A percentile compares a stretch with the other conserved stretches of the same genome.
phyloP scores from a whole-genome alignment of 2,888 invertebrate species.

The Eupithecia abbreviata region DNA sequence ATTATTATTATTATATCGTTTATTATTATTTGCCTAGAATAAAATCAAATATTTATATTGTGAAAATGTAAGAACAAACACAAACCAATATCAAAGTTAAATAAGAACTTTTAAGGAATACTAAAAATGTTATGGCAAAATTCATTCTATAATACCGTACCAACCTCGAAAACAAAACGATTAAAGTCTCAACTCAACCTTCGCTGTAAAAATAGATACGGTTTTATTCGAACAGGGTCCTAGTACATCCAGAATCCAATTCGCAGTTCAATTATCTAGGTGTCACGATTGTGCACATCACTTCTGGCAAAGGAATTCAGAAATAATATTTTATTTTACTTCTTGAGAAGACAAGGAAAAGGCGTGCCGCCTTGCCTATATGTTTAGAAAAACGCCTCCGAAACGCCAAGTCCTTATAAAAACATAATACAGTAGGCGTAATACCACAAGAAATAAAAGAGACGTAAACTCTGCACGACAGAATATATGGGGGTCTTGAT shows the following conservation, averaged over 20 bases:
- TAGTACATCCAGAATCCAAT: constrained; percentile 8
- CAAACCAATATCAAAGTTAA: neutral
- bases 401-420: constrained; percentile 37
- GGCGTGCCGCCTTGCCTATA: constrained; percentile 38
- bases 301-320: constrained; percentile 12
- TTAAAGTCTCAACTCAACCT: neutral
- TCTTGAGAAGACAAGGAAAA: constrained; percentile 41
- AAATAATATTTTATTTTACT: constrained; percentile 32
- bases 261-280: constrained; percentile 19
- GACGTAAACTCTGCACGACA: neutral
- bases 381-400: constrained; percentile 40
- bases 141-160: neutral
- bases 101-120: neutral
- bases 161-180: neutral
- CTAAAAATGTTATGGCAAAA: neutral
- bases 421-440: constrained; percentile 36
- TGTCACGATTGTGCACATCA: constrained; percentile 13
- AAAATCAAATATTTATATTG: neutral
- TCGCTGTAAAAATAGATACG: constrained; percentile 10
- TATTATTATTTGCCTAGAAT: neutral
- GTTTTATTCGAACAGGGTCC: neutral
- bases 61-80: neutral
- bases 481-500: neutral
- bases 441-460: constrained; percentile 12
- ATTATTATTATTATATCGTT: no score